phyloP scores from a whole-genome alignment of 2,888 invertebrate species.

The Seira ritae region DNA sequence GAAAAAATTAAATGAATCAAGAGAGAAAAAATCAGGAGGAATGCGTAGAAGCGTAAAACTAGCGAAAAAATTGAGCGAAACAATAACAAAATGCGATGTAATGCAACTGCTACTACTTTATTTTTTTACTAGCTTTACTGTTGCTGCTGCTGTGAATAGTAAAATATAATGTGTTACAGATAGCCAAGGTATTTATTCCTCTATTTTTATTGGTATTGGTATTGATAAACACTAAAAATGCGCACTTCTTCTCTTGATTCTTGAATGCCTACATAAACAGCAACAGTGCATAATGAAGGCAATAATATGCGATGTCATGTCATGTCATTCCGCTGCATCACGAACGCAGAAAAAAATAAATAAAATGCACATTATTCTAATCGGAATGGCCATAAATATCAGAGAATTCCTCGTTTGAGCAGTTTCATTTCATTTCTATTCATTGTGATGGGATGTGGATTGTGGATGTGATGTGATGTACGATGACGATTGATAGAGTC shows the following conservation, averaged over 20 bases:
- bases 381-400: background rate
- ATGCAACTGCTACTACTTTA: too few relatives aligned
- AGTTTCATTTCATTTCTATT: background rate
- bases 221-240: background rate
- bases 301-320: constrained; percentile 12
- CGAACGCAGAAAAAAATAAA: constrained; percentile 4
- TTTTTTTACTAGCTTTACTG: too few relatives aligned
- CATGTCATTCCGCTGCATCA: constrained; percentile 5
- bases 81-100: background rate
- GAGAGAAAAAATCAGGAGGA: constrained; percentile 7
- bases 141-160: background rate
- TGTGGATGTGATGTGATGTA: too few relatives aligned
- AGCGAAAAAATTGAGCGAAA: background rate
- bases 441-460: background rate
- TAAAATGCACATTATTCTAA: constrained; percentile 8
- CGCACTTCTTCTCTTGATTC: background rate
- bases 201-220: background rate
- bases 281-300: background rate
- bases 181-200: background rate
- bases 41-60: background rate
- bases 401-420: background rate
- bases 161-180: background rate
- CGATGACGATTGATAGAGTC: constrained; percentile 13
- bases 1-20: too few relatives aligned
- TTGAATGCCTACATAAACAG: background rate